A percentile compares a stretch with the other conserved stretches of the same genome.
These are phyloP conservation scores for Mnemiopsis leidyi DNA, from an alignment of 37 sponge, comb jelly and placozoan species.

Conservation along the genomic window DNA sequence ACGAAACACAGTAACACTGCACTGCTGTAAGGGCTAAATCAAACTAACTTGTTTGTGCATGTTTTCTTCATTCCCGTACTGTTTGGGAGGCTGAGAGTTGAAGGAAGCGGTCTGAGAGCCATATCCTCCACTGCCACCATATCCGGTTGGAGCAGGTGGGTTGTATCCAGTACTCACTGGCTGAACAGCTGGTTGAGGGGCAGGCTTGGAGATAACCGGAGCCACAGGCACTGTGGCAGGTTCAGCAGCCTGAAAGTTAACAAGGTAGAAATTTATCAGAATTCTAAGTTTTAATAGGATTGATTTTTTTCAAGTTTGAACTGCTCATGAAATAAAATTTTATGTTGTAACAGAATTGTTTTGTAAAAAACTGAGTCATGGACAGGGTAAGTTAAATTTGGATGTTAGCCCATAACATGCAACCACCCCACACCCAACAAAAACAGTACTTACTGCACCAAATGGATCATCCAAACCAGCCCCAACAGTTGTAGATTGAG, in stretches of 20 bases:
- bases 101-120: background rate
- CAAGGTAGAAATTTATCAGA: no score
- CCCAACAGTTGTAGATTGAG: background rate
- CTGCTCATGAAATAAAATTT: no score
- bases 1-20: background rate
- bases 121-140: background rate
- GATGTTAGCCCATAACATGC: no score
- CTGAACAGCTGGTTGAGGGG: background rate
- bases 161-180: background rate
- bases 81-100: slow-evolving; percentile 42
- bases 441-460: background rate
- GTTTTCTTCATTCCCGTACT: slow-evolving; percentile 49
- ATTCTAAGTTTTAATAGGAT: no score
- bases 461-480: slow-evolving; percentile 54
- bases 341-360: no score
- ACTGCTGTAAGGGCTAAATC: no score
- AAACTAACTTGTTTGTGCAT: slow-evolving; percentile 36
- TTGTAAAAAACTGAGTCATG: no score
- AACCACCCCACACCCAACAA: no score
- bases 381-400: no score
- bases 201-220: slow-evolving; percentile 12
- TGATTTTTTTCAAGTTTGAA: no score
- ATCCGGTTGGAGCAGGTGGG: background rate
- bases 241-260: slow-evolving; percentile 8
- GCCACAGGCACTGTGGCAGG: slow-evolving; percentile 36